These are phyloP conservation scores for Aplocera efformata DNA, from an alignment of 2,888 invertebrate genomes.

Conservation along the genomic window DNA sequence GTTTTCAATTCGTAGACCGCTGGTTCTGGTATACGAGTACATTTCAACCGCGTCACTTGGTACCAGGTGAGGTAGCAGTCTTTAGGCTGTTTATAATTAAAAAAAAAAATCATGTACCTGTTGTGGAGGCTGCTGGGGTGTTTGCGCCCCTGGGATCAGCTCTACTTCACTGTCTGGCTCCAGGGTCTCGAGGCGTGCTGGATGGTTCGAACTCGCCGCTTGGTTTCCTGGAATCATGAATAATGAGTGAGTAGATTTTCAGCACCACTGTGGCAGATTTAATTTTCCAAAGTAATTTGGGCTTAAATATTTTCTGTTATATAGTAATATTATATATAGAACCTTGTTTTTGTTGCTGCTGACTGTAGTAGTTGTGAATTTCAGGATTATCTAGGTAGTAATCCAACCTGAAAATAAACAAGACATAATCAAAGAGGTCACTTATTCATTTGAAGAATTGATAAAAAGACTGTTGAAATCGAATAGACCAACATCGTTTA, in stretches of 20 bases:
- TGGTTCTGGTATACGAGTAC: too few species aligned
- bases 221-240: constrained; percentile 25
- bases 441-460: too few species aligned
- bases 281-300: too few species aligned
- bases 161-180: constrained; percentile 75
- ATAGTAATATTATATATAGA: background rate
- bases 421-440: too few species aligned
- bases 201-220: constrained; percentile 24
- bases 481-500: too few species aligned
- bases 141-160: constrained; percentile 64
- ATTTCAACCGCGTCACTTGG: too few species aligned
- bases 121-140: constrained; percentile 67
- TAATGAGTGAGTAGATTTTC: too few species aligned
- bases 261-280: too few species aligned
- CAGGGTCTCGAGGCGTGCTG: constrained; percentile 56
- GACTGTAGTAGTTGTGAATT: constrained; percentile 49
- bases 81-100: background rate
- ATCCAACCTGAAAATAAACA: constrained; percentile 51
- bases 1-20: too few species aligned
- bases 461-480: too few species aligned
- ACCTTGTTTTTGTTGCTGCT: constrained; percentile 58
- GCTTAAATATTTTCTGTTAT: too few species aligned
- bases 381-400: constrained; percentile 57
- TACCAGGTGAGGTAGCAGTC: too few species aligned
- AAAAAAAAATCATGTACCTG: constrained; percentile 44